phyloP scores from a whole-genome alignment of 2,888 invertebrate genomes.

The Tillus elongatus region DNA sequence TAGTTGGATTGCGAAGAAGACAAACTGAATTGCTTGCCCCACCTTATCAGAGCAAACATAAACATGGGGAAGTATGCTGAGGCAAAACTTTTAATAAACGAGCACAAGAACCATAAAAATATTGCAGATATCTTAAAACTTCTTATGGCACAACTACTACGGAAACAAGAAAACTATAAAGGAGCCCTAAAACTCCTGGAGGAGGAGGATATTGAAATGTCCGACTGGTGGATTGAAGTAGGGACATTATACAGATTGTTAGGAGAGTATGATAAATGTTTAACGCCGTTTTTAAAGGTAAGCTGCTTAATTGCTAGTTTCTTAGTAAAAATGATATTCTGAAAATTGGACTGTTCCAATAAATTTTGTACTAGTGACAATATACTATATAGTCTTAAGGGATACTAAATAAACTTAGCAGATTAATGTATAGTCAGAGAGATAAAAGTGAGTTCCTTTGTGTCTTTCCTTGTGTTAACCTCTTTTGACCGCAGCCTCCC shows the following conservation, averaged over 20 bases:
- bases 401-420: too few species aligned
- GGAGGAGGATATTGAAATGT: slow-evolving; percentile 36
- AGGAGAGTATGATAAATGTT: slow-evolving; percentile 50
- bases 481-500: too few species aligned
- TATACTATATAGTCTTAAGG: too few species aligned
- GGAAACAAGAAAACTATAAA: slow-evolving; percentile 44
- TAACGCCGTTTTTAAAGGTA: slow-evolving; percentile 55
- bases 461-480: too few species aligned
- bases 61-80: slow-evolving; percentile 36
- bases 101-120: slow-evolving; percentile 31
- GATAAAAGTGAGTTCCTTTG: too few species aligned
- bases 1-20: too few species aligned
- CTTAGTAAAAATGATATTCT: too few species aligned
- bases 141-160: slow-evolving; percentile 45
- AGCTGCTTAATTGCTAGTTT: too few species aligned
- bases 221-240: slow-evolving; percentile 50
- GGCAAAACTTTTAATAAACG: slow-evolving; percentile 35
- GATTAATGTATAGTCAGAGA: too few species aligned
- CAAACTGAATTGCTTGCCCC: slow-evolving; percentile 20
- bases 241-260: slow-evolving; percentile 54
- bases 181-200: slow-evolving; percentile 49
- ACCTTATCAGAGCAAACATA: slow-evolving; percentile 36
- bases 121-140: slow-evolving; percentile 32
- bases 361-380: too few species aligned
- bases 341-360: too few species aligned